Conservation (phyloP, 2,797 vertebrate genomes). For the Pempheris klunzingeri region DNA sequence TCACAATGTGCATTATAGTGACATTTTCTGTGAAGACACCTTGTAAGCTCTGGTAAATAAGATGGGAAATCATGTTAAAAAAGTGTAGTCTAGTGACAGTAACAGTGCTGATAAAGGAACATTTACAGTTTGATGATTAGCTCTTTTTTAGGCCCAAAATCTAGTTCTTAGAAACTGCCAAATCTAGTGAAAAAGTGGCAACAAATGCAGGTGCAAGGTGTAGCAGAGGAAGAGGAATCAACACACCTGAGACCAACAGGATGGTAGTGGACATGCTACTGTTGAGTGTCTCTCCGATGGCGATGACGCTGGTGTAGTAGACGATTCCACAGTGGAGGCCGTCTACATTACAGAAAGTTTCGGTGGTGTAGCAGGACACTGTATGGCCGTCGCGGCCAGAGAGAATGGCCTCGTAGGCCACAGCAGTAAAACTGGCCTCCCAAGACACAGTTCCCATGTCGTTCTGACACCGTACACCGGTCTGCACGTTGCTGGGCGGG, state of each 20-base stretch:
- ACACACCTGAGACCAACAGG: conserved; percentile 79
- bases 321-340: conserved; percentile 80
- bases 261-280: conserved; percentile 70
- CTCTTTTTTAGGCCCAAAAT: too few species aligned
- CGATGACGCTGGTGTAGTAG: conserved; percentile 75
- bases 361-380: conserved; percentile 70
- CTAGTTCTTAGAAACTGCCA: too few species aligned
- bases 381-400: conserved; percentile 74
- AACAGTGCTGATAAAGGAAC: too few species aligned
- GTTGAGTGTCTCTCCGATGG: conserved; percentile 72
- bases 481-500: conserved; percentile 77
- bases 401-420: conserved; percentile 73
- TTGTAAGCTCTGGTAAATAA: background rate
- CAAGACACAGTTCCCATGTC: conserved; percentile 72
- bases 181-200: too few species aligned
- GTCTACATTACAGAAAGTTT: conserved; percentile 74
- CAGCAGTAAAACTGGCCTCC: conserved; percentile 80
- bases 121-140: too few species aligned
- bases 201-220: background rate
- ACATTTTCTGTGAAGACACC: background rate
- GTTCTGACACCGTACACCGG: conserved; percentile 58
- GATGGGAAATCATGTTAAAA: background rate
- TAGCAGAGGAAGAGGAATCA: background rate
- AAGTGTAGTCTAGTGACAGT: too few species aligned
- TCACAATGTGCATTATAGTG: background rate